Conservation (phyloP, 2,113 vertebrate species). For the Pluvialis apricaria region DNA sequence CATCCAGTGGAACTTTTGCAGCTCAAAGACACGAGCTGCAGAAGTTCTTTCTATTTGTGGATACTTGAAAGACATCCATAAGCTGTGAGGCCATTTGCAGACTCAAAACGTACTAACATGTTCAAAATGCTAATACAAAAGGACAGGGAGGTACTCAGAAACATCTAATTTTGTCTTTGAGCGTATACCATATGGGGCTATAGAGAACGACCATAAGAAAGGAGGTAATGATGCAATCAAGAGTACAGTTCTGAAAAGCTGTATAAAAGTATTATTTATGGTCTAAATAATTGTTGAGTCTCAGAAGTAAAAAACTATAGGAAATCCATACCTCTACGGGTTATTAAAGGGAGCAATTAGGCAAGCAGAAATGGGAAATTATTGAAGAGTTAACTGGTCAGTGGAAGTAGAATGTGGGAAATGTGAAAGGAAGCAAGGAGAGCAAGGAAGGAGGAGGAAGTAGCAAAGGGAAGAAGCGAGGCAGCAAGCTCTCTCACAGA, state of each 20-base stretch:
- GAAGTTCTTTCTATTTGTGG: background rate
- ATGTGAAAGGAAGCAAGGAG: background rate
- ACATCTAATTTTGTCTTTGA: background rate
- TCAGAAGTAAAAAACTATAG: background rate
- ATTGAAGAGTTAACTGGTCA: background rate
- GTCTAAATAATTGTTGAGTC: background rate
- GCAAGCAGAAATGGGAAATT: background rate
- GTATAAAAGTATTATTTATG: background rate
- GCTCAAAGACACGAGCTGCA: background rate
- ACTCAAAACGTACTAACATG: background rate
- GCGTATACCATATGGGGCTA: background rate
- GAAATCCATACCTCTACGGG: background rate
- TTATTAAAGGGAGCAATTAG: background rate
- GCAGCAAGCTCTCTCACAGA: background rate
- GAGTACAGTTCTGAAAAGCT: background rate
- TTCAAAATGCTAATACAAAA: background rate
- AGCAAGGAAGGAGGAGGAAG: background rate
- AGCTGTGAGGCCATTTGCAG: background rate
- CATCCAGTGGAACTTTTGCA: background rate
- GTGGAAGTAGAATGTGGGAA: background rate
- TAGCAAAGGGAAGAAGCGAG: background rate
- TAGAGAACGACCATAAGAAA: background rate
- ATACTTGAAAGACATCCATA: background rate
- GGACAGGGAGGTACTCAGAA: background rate
- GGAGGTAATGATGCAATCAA: background rate